These are phyloP conservation scores for Drosophila subquinaria DNA, from an alignment of 2,888 invertebrate species.

Conservation along the genomic window DNA sequence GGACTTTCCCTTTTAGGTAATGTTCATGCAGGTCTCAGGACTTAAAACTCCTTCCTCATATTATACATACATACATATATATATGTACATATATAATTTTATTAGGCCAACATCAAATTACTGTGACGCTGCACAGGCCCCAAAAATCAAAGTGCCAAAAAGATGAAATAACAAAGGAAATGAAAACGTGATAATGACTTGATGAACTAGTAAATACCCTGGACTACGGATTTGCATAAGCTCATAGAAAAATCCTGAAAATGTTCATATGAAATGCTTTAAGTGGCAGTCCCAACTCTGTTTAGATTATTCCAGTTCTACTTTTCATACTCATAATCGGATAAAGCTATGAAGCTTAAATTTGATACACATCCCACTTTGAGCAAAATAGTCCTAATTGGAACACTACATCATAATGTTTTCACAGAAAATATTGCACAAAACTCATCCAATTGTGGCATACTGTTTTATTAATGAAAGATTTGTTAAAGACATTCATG, in stretches of 20 bases:
- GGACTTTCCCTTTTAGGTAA: background rate
- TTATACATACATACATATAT: background rate
- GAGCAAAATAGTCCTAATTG: too few species aligned
- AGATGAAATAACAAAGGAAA: constrained; percentile 3
- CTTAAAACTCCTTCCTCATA: background rate
- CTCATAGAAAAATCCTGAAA: background rate
- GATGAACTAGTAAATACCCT: constrained; percentile 3
- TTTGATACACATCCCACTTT: too few species aligned
- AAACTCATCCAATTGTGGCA: too few species aligned
- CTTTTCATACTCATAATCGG: too few species aligned
- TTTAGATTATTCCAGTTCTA: too few species aligned
- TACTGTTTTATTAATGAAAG: too few species aligned
- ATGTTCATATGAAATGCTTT: too few species aligned
- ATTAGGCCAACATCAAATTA: constrained; percentile 27
- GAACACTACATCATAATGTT: too few species aligned
- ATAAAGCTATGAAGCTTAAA: too few species aligned
- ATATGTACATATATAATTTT: constrained; percentile 23
- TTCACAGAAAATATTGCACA: too few species aligned
- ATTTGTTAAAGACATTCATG: too few species aligned
- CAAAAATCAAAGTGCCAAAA: constrained; percentile 37
- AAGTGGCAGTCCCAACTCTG: too few species aligned
- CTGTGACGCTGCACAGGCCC: constrained; percentile 10
- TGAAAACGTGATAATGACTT: background rate
- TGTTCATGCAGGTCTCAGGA: constrained; percentile 9
- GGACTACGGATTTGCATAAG: background rate